Conservation (phyloP, 1,140 invertebrate species). For the Drosophila azteca region DNA sequence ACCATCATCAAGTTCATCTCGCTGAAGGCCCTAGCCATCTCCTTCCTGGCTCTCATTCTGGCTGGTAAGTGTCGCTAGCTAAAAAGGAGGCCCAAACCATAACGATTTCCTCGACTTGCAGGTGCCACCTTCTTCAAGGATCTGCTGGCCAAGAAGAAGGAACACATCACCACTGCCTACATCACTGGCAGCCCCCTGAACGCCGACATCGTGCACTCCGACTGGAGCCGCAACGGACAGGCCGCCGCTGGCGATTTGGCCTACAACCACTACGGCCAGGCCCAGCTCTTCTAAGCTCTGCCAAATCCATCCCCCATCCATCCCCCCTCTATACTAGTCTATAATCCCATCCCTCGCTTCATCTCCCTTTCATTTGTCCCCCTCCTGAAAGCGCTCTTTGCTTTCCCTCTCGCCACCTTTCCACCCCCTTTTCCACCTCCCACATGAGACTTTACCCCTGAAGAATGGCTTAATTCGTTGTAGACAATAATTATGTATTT, state of each 20-base stretch:
- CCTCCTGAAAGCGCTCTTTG: conserved; percentile 6
- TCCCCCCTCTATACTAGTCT: conserved; percentile 31
- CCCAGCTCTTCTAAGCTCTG: conserved; percentile 76
- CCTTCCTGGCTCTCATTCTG: conserved; percentile 86
- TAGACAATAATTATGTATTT: conserved; percentile 81
- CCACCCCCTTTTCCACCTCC: conserved; percentile 5
- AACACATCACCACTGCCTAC: conserved; percentile 83
- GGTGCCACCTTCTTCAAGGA: conserved; percentile 83
- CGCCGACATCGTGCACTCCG: conserved; percentile 83
- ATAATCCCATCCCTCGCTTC: background rate
- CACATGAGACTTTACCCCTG: conserved; percentile 53
- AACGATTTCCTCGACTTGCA: background rate
- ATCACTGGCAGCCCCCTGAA: conserved; percentile 83
- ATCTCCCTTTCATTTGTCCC: conserved; percentile 1
- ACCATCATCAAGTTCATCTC: conserved; percentile 86
- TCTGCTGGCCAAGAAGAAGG: conserved; percentile 83
- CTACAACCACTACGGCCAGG: conserved; percentile 82
- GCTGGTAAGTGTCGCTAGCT: conserved; percentile 74
- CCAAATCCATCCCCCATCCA: conserved; percentile 2
- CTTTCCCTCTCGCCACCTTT: conserved; percentile 10
- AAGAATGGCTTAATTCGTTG: conserved; percentile 76
- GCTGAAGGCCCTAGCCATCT: conserved; percentile 87
- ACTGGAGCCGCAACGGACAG: conserved; percentile 83
- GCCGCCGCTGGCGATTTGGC: conserved; percentile 77
- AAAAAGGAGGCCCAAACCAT: too few species aligned